Base-by-base conservation (phyloP, 2,888 invertebrate genomes). In the Thymelicus acteon region DNA sequence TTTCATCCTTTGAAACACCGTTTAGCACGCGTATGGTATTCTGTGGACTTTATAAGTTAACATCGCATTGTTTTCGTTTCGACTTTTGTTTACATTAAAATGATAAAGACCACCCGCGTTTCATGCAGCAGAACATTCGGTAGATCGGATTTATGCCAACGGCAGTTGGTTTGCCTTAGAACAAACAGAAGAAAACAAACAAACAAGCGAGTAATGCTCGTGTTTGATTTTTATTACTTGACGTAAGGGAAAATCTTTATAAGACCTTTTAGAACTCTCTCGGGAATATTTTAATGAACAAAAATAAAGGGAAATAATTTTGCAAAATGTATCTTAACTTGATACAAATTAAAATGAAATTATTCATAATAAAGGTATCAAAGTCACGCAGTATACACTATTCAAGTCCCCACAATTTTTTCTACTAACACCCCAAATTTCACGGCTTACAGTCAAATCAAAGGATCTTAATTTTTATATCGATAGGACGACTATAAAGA, bases 71-170 rank as follows among this genome's bases (percentile, higher is more conserved):
- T 90, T 86, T 86, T 85, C 84, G 86, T 87, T 90, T 88, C 84
- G 83, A 82, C 78, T 72, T 75, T 77, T 91, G 92, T 93, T 91
- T 92, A 91, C 88, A 81, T 91, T 90, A 80, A 85, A 85, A 91
- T 93, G 93, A 93, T 92, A 90, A 88, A 91, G 93, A 92, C 93
- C 93, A 93, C 93, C 93, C 93, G 92, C 79, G 75, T 68, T 83
- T 80, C 81, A 82, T 84, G 80, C 78, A 80, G 47, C 19, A 82
- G 81, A 78, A 83, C 84, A 82, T 80, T 84, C 83, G 79, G 82
- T 79, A 76, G 82, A 84, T 81, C 82, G 79, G 80, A 80, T 85
- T 85, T 83, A 83, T 81, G 82, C 87, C 82, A 86, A 85, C 86
- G 85, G 80, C 90, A 89, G 91, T 91, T 92, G 92, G 91, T 87